These are phyloP conservation scores for Mechanitis messenoides DNA, from an alignment of 2,888 invertebrate species.

Conservation along the genomic window DNA sequence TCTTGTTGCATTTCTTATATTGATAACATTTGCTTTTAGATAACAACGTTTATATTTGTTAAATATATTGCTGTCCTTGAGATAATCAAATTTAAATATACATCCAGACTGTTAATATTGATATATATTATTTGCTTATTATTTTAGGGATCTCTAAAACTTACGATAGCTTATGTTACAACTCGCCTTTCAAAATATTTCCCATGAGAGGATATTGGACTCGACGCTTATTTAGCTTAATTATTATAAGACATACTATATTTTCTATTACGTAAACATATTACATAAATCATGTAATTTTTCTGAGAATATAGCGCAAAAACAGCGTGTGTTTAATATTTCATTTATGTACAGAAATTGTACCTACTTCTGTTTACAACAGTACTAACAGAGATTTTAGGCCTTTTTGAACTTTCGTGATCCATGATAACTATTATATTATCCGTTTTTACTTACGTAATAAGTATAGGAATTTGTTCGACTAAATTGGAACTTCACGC, in stretches of 20 bases:
- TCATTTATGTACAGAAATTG: no score
- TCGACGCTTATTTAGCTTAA: constrained; percentile 27
- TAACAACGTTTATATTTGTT: constrained; percentile 7
- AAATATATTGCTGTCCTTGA: not conserved
- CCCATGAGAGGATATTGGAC: constrained; percentile 51
- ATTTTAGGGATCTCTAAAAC: constrained; percentile 39
- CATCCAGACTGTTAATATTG: not conserved
- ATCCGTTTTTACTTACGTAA: no score
- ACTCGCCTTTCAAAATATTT: constrained; percentile 61
- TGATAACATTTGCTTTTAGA: constrained; percentile 6
- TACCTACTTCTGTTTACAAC: no score
- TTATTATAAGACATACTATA: constrained; percentile 33
- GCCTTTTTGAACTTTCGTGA: no score
- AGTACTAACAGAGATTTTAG: no score
- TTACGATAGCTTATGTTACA: constrained; percentile 44
- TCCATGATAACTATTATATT: no score
- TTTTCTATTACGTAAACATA: constrained; percentile 27
- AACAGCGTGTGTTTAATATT: not conserved
- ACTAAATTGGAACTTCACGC: no score
- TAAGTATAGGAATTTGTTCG: no score
- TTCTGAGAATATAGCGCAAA: not conserved
- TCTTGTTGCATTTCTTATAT: not conserved
- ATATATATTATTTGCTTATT: constrained; percentile 3
- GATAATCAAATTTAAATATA: not conserved
- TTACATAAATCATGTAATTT: not conserved